These are phyloP conservation scores for Nomia melanderi DNA, from an alignment of 1,140 invertebrate species.

Conservation along the genomic window DNA sequence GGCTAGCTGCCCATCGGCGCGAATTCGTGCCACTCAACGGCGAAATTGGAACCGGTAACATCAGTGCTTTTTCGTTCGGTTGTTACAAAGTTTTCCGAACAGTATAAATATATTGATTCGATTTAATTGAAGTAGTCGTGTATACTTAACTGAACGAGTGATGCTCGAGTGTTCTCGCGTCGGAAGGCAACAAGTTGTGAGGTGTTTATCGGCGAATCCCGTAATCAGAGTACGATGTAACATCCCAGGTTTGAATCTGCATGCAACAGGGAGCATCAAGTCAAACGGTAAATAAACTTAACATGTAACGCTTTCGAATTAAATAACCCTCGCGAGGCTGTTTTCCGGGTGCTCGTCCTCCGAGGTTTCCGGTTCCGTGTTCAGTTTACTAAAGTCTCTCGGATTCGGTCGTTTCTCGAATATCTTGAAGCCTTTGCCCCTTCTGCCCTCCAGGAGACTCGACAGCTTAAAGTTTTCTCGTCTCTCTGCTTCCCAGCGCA, in stretches of 20 bases:
- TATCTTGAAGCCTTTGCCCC: conserved; percentile 72
- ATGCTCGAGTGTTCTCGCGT: not conserved
- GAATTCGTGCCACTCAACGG: not conserved
- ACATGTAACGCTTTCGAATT: conserved; percentile 24
- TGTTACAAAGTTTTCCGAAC: not conserved
- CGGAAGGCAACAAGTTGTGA: conserved; percentile 17
- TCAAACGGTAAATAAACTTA: not conserved
- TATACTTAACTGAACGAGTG: not conserved
- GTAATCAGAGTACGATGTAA: no score
- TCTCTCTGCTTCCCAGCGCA: conserved; percentile 73
- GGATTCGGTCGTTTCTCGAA: conserved; percentile 77
- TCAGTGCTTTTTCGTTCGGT: not conserved
- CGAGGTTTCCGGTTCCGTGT: conserved; percentile 78
- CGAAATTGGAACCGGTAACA: not conserved
- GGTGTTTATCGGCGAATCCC: not conserved
- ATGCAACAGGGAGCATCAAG: not conserved
- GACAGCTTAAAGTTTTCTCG: conserved; percentile 77
- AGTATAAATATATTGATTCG: not conserved
- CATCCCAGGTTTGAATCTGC: not conserved
- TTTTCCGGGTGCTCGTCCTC: conserved; percentile 76
- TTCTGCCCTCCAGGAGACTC: conserved; percentile 70
- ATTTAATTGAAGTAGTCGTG: not conserved
- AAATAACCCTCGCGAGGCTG: conserved; percentile 71
- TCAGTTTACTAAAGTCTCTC: conserved; percentile 78
- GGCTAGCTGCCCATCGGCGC: not conserved